phyloP scores from a whole-genome alignment of 2,888 invertebrate species.

The Lathronympha strigana region DNA sequence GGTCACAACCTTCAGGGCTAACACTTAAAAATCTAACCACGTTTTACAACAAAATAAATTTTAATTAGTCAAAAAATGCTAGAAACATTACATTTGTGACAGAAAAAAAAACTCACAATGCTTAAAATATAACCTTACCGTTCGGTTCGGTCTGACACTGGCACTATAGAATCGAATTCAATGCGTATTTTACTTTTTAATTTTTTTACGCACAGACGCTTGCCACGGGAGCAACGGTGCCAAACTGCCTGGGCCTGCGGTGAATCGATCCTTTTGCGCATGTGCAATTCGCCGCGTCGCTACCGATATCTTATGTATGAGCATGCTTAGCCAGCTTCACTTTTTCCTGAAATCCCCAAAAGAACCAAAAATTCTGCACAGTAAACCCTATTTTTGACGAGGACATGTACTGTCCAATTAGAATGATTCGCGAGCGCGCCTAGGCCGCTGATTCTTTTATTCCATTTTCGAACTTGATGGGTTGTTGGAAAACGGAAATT shows the following conservation, averaged over 20 bases:
- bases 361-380: slow-evolving; percentile 1
- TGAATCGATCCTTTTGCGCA: slow-evolving; percentile 79
- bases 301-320: slow-evolving; percentile 81
- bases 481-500: background rate
- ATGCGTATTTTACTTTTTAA: slow-evolving; percentile 68
- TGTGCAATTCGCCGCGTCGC: slow-evolving; percentile 60
- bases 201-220: slow-evolving; percentile 20
- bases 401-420: background rate
- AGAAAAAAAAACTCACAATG: slow-evolving; percentile 26
- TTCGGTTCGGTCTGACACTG: slow-evolving; percentile 51
- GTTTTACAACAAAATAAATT: slow-evolving; percentile 3
- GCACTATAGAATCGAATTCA: slow-evolving; percentile 46
- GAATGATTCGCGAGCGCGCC: background rate
- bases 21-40: slow-evolving; percentile 7
- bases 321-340: slow-evolving; percentile 31
- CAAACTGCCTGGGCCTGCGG: slow-evolving; percentile 74
- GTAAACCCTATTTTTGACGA: slow-evolving; percentile 7
- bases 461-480: background rate
- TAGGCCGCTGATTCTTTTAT: background rate
- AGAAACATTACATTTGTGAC: background rate
- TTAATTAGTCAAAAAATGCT: slow-evolving; percentile 15
- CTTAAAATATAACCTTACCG: slow-evolving; percentile 46
- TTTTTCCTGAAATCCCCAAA: slow-evolving; percentile 18
- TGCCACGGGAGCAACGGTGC: slow-evolving; percentile 54
- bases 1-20: slow-evolving; percentile 11